These are phyloP conservation scores for Crioceris asparagi DNA, from an alignment of 2,888 invertebrate genomes.

Conservation along the genomic window DNA sequence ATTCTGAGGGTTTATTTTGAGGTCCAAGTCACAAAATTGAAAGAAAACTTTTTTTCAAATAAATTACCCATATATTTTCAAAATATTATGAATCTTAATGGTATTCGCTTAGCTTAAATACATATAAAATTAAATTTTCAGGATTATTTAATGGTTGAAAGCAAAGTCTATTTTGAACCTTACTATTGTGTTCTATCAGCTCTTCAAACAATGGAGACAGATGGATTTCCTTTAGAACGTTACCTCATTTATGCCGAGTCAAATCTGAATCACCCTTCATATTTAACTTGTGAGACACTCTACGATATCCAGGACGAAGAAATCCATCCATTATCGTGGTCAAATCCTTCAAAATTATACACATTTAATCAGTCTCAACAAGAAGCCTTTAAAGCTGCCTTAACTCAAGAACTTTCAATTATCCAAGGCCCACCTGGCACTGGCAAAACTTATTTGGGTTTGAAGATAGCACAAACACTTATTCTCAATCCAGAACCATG, in stretches of 20 bases:
- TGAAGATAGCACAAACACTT: constrained; percentile 60
- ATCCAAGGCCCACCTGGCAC: constrained; percentile 87
- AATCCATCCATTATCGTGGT: no score
- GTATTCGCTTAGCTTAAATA: no score
- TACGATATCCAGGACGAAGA: neutral
- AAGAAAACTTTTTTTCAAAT: no score
- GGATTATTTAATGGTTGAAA: constrained; percentile 62
- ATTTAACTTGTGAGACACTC: neutral
- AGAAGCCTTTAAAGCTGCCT: constrained; percentile 52
- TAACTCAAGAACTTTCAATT: constrained; percentile 60
- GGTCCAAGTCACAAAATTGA: constrained; percentile 30
- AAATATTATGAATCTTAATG: no score
- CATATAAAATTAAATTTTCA: no score
- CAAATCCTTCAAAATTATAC: no score
- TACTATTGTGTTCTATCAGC: constrained; percentile 63
- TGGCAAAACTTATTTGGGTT: constrained; percentile 72
- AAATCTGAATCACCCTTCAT: constrained; percentile 9
- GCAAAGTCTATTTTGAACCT: constrained; percentile 70
- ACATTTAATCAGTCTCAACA: constrained; percentile 44
- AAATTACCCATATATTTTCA: no score
- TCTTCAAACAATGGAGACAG: constrained; percentile 46
- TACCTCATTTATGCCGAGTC: constrained; percentile 50
- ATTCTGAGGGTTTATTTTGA: no score
- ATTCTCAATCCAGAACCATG: constrained; percentile 45
- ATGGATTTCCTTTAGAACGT: constrained; percentile 54